Evolutionary conservation across 2,888 invertebrate species (phyloP), one percentile per base, ranked within the genome.

Genomic region (Parnassius mnemosyne): DNA sequence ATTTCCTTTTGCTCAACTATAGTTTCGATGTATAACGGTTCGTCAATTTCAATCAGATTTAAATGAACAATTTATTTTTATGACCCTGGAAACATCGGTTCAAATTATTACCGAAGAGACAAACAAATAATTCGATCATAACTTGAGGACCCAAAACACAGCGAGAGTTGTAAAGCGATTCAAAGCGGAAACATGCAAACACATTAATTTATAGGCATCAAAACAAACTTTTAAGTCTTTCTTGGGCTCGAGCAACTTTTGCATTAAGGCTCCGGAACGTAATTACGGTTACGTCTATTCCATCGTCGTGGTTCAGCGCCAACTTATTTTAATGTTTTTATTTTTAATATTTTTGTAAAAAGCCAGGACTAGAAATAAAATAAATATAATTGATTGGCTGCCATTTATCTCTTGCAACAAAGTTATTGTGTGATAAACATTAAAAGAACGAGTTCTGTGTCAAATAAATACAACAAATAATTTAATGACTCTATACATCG

Each of bases 391-490:
- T 43, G 53, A 41, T 47, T 70, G 75, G 76, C 76, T 76, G 76
- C 77, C 74, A 73, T 77, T 83, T 84, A 82, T 84, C 85, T 86
- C 81, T 68, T 65, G 83, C 88, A 86, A 90, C 89, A 88, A 77
- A 85, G 89, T 89, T 76, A 75, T 74, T 68, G 73, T 68, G 75
- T 84, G 83, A 87, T 88, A 85, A 88, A 87, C 78, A 84, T 84
- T 80, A 85, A 83, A 83, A 83, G 78, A 85, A 83, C 79, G 83
- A 83, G 83, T 80, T 68, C 77, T 25, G 77, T 84, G 83, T 85
- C 87, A 84, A 88, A 90, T 89, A 90, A 89, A 88, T 85, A 83
- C 84, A 84, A 83, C 83, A 87, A 89, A 89, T 87, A 88, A 84
- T 89, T 89, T 90, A 89, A 88, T 87, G 83, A 81, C 79, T 76